Base-by-base conservation (phyloP, 2,797 vertebrate genomes). In the Poeciliopsis infans region DNA sequence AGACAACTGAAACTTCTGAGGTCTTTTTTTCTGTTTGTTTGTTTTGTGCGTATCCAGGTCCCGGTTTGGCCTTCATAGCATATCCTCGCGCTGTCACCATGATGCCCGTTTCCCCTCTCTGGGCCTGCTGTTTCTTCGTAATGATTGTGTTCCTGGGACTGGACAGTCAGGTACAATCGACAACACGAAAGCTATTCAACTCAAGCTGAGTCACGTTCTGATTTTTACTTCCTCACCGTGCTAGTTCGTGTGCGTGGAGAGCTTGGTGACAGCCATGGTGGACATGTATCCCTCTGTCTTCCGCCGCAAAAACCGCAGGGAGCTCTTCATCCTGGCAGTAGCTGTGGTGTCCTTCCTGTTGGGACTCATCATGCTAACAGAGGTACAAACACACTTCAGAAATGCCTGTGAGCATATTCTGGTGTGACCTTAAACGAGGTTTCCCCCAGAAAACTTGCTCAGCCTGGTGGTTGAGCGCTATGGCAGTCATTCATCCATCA, bases 61-160 rank as follows among this genome's bases (percentile, higher is more conserved):
- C 98, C 53, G 98, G 98, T 76, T 90, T 99, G 95, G 98, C 98
- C 59, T 99, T 99, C 92, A 99, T 99, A 43, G 98, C 98, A 18
- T 99, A 98, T 81, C 98, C 98, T 7, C 96, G 97, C 10, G 98
- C 98, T 7, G 97, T 99, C 61, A 96, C 97, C 90, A 98, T 99
- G 98, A 96, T 99, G 95, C 98, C 98, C 25, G 97, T 98, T 93
- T 97, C 98, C 6, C 97, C 98, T 0, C 93, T 99, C 10, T 99
- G 98, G 98, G 97, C 98, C 3, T 98, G 97, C 91, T 99, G 95
- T 93, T 99, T 99, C 95, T 99, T 99, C 93, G 93, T 98, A 88
- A 99, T 99, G 98, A 95, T 99, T 2, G 96, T 98, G 72, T 96
- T 99, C 55, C 94, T 99, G 91, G 98, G 98, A 72, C 94, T 99